These are phyloP conservation scores for Apogon talboti DNA, from an alignment of 2,797 vertebrate species.

Conservation along the genomic window DNA sequence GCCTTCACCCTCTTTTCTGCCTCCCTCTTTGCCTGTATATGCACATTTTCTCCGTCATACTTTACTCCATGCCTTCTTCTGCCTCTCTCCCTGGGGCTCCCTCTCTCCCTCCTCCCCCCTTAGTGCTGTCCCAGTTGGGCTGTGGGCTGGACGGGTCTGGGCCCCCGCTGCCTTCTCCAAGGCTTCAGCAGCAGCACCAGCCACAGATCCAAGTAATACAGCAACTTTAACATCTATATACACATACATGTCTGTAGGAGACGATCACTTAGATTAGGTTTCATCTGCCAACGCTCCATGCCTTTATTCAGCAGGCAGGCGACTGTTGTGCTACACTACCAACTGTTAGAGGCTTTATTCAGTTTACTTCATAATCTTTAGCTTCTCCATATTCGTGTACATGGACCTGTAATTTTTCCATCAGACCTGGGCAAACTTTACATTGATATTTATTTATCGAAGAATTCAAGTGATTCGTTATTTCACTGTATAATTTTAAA, in stretches of 20 bases:
- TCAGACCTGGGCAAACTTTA: slow-evolving; percentile 22
- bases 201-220: slow-evolving; percentile 99
- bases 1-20: slow-evolving; percentile 8
- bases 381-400: background rate
- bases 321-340: slow-evolving; percentile 23
- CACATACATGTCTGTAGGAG: slow-evolving; percentile 57
- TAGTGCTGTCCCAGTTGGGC: slow-evolving; percentile 98
- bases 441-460: background rate
- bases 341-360: background rate
- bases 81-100: slow-evolving; percentile 62
- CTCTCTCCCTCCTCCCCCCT: slow-evolving; percentile 78
- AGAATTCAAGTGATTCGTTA: too few relatives aligned
- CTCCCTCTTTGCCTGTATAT: slow-evolving; percentile 62
- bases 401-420: slow-evolving; percentile 2
- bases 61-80: slow-evolving; percentile 43
- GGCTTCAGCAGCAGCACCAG: slow-evolving; percentile 96
- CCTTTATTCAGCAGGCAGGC: slow-evolving; percentile 29
- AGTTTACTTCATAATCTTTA: background rate
- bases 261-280: slow-evolving; percentile 21
- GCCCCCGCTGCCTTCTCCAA: slow-evolving; percentile 94
- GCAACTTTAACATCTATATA: slow-evolving; percentile 88
- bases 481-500: too few relatives aligned
- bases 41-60: slow-evolving; percentile 48
- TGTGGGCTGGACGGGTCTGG: slow-evolving; percentile 96
- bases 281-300: slow-evolving; percentile 40